Conservation (phyloP, 2,797 vertebrate genomes). For the Crax fasciolata region DNA sequence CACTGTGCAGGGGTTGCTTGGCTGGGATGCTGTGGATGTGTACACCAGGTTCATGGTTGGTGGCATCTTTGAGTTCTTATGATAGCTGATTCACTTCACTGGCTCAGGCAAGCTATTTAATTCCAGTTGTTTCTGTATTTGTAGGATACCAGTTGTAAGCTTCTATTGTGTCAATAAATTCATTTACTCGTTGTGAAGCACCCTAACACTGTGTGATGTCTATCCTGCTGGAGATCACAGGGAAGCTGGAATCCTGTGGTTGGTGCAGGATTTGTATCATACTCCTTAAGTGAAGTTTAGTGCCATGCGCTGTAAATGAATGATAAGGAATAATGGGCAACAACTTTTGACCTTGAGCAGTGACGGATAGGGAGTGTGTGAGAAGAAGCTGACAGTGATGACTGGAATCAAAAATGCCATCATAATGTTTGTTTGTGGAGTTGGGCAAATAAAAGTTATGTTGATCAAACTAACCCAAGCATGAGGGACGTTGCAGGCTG, state of each 20-base stretch:
- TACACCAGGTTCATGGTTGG: neutral
- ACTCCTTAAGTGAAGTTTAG: neutral
- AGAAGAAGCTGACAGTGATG: neutral
- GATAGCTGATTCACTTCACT: neutral
- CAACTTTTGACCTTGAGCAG: neutral
- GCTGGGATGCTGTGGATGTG: neutral
- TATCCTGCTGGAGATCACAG: neutral
- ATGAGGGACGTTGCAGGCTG: neutral
- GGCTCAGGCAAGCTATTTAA: neutral
- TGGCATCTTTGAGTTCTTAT: neutral
- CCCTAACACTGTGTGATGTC: neutral
- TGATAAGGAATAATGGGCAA: neutral
- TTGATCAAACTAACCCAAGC: neutral
- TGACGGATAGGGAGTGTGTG: neutral
- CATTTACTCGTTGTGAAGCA: neutral
- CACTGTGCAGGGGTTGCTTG: fast-evolving
- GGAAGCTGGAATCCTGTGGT: neutral
- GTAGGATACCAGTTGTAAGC: neutral
- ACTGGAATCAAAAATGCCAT: neutral
- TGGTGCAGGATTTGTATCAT: neutral
- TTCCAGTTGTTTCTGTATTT: neutral
- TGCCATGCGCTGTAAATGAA: neutral
- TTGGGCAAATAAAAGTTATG: neutral
- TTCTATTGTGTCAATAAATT: neutral
- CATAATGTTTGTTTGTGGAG: neutral